A percentile compares a stretch with the other conserved stretches of the same genome.
These are phyloP conservation scores for Magallana nippona DNA, from an alignment of 2,888 invertebrate genomes.

Conservation along the genomic window DNA sequence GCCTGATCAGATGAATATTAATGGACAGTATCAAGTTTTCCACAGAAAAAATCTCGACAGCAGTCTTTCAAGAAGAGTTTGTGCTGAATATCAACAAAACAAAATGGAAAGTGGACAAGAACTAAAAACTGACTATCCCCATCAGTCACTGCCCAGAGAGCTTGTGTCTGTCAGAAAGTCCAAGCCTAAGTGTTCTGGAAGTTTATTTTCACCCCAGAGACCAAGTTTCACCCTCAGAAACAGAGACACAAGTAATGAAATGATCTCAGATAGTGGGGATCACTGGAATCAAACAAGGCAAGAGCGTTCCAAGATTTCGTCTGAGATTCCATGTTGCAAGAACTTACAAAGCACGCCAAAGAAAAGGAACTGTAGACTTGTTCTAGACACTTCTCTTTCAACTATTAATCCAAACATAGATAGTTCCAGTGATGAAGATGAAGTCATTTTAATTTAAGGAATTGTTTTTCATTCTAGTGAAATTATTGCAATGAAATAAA, in stretches of 20 bases:
- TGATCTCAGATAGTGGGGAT: background rate
- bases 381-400: background rate
- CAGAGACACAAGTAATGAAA: background rate
- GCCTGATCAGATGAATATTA: background rate
- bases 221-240: background rate
- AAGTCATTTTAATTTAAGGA: background rate
- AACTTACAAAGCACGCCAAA: background rate
- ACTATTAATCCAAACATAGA: slow-evolving; percentile 3
- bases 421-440: background rate
- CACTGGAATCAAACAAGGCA: background rate
- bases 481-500: background rate
- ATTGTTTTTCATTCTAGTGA: background rate
- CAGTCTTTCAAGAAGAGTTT: background rate
- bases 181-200: background rate
- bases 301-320: background rate
- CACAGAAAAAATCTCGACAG: background rate
- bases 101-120: background rate
- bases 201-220: background rate
- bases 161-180: too few species aligned
- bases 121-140: background rate
- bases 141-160: too few species aligned
- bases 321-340: too few species aligned
- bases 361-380: background rate
- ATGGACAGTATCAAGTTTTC: background rate
- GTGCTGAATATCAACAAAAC: background rate